Evolutionary conservation across 37 sponge, comb jelly and placozoan genomes (phyloP), one percentile per base, ranked within the genome.

Genomic region (Lycopodina hypogea): DNA sequence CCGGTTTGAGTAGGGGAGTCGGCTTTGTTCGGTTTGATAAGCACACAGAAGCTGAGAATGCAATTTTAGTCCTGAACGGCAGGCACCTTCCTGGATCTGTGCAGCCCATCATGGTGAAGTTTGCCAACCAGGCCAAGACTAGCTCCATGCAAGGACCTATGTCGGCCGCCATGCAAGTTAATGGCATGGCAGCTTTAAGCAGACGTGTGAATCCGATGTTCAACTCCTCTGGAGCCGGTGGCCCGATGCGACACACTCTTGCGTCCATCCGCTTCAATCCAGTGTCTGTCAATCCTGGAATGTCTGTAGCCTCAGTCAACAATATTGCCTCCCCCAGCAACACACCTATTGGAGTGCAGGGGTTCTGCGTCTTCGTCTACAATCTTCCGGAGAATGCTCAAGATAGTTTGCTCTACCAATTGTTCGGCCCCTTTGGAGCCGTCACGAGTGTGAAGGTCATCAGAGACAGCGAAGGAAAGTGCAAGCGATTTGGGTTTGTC

Each of bases 401-500:
- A 36, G 88, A 89, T 17, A 80, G 83, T 28, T 80, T 87, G 7
- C 87, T 96, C 6, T 96, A 92, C 59, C 93, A 96, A 78, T 72
- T 93, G 52, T 96, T 96, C 70, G 68, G 82, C 29, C 94, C 94
- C 1, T 90, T 85, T 63, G 96, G 96, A 28, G 93, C 90, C 61
- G 90, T 96, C 40, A 37, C 85, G 58, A 87, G 86, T 72, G 93
- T 96, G 26, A 93, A 90, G 70, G 84, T 93, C 37, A 90, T 93
- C 37, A 72, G 56, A 57, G 94, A 96, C n/a, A 51, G 40, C 14
- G 29, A 48, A 28, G 66, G 68, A 17, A 90, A 88, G 55, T 85
- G 93, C 70, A 96, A 96, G 72, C 81, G 94, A 24, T 96, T 70
- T 60, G 96, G 93, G 0, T 96, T 96, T 93, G 96, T 96, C 21